phyloP scores from a whole-genome alignment of 2,797 vertebrate species.

The Halcyon chelicuti region DNA sequence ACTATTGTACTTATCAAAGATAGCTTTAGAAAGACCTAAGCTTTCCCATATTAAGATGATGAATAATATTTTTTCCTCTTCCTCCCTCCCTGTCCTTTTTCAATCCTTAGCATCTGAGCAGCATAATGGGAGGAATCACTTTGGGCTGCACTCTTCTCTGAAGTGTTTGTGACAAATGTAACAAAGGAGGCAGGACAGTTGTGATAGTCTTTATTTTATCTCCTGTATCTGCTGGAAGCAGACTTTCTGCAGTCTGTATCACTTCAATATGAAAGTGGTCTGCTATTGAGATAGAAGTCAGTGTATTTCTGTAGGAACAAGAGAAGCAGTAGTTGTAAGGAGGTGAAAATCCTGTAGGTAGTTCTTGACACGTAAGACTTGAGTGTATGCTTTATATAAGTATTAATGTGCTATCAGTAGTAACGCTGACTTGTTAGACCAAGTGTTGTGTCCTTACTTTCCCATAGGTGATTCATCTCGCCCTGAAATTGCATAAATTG shows the following conservation, averaged over 20 bases:
- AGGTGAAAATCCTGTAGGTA: background rate
- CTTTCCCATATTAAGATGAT: background rate
- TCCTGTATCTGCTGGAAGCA: background rate
- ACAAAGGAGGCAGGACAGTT: background rate
- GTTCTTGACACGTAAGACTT: background rate
- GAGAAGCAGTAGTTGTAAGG: background rate
- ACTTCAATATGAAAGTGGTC: background rate
- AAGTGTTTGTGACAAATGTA: background rate
- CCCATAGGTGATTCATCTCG: background rate
- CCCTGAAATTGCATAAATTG: background rate
- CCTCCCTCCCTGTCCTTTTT: background rate
- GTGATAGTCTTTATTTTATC: background rate
- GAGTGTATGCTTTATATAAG: background rate
- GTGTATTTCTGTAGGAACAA: background rate
- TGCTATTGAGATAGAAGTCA: background rate
- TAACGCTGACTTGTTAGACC: background rate
- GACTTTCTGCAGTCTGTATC: background rate
- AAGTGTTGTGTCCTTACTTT: background rate
- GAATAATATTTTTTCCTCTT: background rate
- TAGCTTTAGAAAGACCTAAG: constrained; percentile 25
- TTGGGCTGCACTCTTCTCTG: background rate
- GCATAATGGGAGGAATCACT: background rate
- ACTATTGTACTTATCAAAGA: background rate
- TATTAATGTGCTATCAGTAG: background rate
- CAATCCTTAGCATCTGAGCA: background rate